phyloP scores from a whole-genome alignment of 2,113 vertebrate genomes.

The Heptranchias perlo region DNA sequence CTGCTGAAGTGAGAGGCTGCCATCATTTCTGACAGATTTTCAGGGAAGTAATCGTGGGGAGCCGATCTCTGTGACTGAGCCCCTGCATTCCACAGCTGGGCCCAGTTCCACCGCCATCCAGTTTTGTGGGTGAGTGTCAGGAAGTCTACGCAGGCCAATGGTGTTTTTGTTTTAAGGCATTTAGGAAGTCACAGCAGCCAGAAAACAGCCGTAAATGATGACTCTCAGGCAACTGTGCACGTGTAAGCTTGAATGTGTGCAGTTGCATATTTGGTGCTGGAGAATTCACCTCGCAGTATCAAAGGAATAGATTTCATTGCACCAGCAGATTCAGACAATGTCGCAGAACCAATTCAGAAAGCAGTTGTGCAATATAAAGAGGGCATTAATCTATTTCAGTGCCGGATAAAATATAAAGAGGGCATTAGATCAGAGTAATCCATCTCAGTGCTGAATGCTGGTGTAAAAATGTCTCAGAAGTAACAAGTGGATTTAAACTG shows the following conservation, averaged over 20 bases:
- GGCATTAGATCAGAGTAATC: not conserved
- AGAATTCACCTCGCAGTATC: not conserved
- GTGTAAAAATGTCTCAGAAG: not conserved
- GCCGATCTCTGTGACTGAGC: not conserved
- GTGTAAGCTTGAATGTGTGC: not conserved
- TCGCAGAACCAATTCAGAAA: slow-evolving; percentile 12
- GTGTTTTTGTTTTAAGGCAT: not conserved
- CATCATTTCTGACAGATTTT: not conserved
- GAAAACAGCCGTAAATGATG: not conserved
- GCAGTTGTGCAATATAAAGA: not conserved
- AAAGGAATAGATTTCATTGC: not conserved
- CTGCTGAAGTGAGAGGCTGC: not conserved
- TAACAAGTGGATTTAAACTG: not conserved
- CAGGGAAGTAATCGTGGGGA: not conserved
- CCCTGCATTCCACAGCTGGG: not conserved
- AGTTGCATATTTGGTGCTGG: not conserved
- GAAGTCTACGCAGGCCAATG: not conserved
- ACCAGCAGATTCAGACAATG: not conserved
- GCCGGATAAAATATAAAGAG: not conserved
- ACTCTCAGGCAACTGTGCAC: not conserved
- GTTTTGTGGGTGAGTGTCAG: not conserved
- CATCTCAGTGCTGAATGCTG: not conserved
- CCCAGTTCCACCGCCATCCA: not conserved
- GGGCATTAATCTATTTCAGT: not conserved
- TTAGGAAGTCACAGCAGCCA: not conserved